A percentile compares a stretch with the other conserved stretches of the same genome.
Conservation (phyloP, 2,113 vertebrate species). For the Phalacrocorax carbo region DNA sequence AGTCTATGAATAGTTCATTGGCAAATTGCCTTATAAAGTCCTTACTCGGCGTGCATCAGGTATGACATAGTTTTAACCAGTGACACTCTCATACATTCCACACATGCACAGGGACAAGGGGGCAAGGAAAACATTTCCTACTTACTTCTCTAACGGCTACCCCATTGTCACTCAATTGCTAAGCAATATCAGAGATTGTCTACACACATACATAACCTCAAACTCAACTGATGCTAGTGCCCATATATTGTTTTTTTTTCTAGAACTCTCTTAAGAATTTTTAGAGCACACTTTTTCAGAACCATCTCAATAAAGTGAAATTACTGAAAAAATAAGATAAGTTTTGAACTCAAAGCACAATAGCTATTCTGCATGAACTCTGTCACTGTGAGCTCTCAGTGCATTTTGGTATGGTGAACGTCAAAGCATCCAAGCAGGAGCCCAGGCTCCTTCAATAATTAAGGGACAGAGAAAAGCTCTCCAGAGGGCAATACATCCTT, state of each 20-base stretch:
- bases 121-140: neutral
- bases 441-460: neutral
- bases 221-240: neutral
- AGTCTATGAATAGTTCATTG: neutral
- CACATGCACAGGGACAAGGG: neutral
- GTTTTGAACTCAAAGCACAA: neutral
- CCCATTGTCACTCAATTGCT: neutral
- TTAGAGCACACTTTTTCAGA: neutral
- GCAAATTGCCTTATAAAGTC: neutral
- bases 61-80: neutral
- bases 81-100: neutral
- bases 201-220: neutral
- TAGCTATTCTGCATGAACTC: neutral
- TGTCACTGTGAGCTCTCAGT: neutral
- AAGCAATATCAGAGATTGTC: neutral
- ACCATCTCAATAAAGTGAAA: neutral
- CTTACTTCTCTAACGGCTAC: neutral
- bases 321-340: neutral
- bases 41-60: neutral
- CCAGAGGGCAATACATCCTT: neutral
- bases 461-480: neutral
- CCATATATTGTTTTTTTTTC: accelerated
- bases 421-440: neutral
- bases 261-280: neutral
- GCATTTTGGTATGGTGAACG: neutral